Conservation (phyloP, 2,888 invertebrate genomes). For the Globia sparganii region DNA sequence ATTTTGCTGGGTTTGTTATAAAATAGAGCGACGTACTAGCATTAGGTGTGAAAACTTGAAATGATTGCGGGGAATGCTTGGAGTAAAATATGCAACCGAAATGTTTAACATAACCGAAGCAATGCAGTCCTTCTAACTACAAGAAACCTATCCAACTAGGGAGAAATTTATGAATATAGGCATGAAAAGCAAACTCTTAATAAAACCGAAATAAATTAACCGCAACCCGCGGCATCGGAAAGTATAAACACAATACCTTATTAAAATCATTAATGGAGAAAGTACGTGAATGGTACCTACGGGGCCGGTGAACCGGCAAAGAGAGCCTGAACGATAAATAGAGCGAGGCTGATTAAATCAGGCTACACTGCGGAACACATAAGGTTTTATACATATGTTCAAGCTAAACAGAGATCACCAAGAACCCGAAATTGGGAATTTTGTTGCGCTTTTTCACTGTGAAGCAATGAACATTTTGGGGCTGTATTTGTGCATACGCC, state of each 20-base stretch:
- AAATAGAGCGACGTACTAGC: background rate
- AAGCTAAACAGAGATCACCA: background rate
- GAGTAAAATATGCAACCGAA: background rate
- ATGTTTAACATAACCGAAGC: background rate
- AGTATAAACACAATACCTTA: constrained; percentile 67
- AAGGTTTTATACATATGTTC: constrained; percentile 7
- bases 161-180: background rate
- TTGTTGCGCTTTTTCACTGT: background rate
- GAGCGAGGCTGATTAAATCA: constrained; percentile 58
- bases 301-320: constrained; percentile 63
- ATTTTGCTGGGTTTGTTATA: constrained; percentile 3
- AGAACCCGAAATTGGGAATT: background rate
- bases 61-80: background rate
- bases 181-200: constrained; percentile 7
- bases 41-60: background rate
- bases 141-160: background rate
- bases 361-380: constrained; percentile 21
- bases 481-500: background rate
- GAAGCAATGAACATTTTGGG: background rate
- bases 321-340: constrained; percentile 59
- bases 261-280: constrained; percentile 66
- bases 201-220: constrained; percentile 32
- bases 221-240: constrained; percentile 35
- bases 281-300: constrained; percentile 65
- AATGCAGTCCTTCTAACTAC: background rate